Percentiles rank a stretch among this genome's conserved stretches.
Evolutionary conservation across 2,113 vertebrate species (phyloP).

Genomic region (Diadophis punctatus): DNA sequence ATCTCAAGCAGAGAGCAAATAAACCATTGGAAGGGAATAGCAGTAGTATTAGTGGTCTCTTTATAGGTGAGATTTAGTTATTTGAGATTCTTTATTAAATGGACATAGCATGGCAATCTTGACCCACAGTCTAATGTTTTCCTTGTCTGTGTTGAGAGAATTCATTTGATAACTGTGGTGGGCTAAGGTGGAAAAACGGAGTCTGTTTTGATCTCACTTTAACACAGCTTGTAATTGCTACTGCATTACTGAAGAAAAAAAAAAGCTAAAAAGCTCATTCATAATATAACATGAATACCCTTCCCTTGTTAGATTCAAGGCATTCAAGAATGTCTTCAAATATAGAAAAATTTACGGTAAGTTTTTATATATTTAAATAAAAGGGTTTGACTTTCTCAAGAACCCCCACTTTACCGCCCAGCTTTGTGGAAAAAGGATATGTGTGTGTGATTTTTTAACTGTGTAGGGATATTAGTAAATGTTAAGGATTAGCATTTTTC

Average conservation of each 20-base stretch:
- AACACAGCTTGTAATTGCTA: not conserved
- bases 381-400: not conserved
- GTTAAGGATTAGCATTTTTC: not conserved
- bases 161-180: not conserved
- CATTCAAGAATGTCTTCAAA: constrained; percentile 34
- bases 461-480: not conserved
- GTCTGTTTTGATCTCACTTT: not conserved
- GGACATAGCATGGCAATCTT: not conserved
- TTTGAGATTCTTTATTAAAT: not conserved
- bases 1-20: not conserved
- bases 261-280: constrained; percentile 15
- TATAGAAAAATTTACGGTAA: constrained; percentile 28
- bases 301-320: constrained; percentile 31
- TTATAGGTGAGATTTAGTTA: not conserved
- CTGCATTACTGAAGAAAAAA: not conserved
- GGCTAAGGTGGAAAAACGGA: not conserved
- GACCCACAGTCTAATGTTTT: not conserved
- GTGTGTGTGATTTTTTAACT: not conserved
- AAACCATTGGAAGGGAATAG: not conserved
- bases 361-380: constrained; percentile 28
- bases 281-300: constrained; percentile 21
- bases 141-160: not conserved
- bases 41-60: not conserved
- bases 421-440: not conserved
- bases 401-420: not conserved